Conservation (phyloP, 2,113 vertebrate genomes). For the Delphinus delphis region DNA sequence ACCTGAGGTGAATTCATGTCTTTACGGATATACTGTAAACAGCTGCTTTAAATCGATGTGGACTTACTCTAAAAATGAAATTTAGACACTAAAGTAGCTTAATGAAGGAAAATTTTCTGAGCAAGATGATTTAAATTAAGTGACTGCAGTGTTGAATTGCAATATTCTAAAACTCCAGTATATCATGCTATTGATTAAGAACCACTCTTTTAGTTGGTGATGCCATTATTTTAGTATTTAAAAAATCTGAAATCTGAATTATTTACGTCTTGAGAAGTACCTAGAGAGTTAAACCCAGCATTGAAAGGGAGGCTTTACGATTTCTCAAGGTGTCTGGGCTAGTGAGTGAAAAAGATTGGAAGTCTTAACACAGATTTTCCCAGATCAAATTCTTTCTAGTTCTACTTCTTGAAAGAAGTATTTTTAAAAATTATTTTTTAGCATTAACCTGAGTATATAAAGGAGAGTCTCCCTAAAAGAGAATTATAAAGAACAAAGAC, state of each 20-base stretch:
- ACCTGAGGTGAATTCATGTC: not conserved
- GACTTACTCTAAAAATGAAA: not conserved
- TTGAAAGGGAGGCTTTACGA: not conserved
- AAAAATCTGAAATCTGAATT: not conserved
- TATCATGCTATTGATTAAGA: not conserved
- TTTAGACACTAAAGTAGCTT: not conserved
- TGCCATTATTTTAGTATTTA: not conserved
- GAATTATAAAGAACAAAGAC: not conserved
- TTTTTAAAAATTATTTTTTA: not conserved
- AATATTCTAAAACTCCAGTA: not conserved
- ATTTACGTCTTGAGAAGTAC: not conserved
- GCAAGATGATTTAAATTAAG: not conserved
- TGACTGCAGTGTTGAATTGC: not conserved
- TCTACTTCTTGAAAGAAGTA: not conserved
- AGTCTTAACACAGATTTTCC: slow-evolving; percentile 53
- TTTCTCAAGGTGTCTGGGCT: not conserved
- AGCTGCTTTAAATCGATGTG: not conserved
- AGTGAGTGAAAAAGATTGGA: not conserved
- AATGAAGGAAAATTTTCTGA: not conserved
- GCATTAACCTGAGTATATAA: not conserved
- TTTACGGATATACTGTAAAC: not conserved
- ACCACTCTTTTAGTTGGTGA: not conserved
- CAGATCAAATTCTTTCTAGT: not conserved
- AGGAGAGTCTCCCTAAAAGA: slow-evolving; percentile 37
- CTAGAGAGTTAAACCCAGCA: not conserved